Base-by-base conservation (phyloP, 2,797 vertebrate genomes). In the Phrynocephalus vlangalii region DNA sequence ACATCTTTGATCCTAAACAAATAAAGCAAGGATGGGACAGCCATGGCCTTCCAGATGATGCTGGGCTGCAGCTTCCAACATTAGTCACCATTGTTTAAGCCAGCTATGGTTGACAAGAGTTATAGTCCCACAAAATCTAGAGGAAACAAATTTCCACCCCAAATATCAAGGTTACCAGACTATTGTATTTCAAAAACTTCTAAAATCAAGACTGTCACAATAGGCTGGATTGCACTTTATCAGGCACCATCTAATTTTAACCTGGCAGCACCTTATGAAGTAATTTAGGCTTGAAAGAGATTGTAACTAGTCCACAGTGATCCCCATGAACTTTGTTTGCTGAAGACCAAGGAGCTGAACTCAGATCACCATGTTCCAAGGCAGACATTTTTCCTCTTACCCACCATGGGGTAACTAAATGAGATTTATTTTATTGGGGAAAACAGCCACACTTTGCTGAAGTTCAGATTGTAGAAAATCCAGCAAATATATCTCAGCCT, bases 401-500 rank as follows among this genome's bases (percentile, higher is more conserved):
- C 10, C 11, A 76, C 3, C 48, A 52, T 56, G 44, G 52, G 15
- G 20, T 5, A 87, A 70, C 63, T 75, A 77, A 48, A 67, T 28
- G 16, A 22, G 60, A 11, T 16, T 38, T 78, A 15, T 33, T 38
- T 72, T 83, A 52, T 20, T n/a, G 33, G 52, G 50, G 11, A 0
- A 86, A 86, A 86, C 44, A 38, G 75, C 71, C 56, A 48, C 18
- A 79, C 13, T 82, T 10, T 30, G 48, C 8, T 81, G 80, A 85
- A 82, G 66, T 80, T 81, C 72, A 88, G 48, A 67, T 30, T 44
- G 26, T 71, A 20, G 83, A 76, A 84, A 79, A 88, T 48, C 52
- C 76, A 84, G 67, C 82, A 88, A 81, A 28, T 76, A 85, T 48
- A 26, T 44, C 76, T 85, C 87, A 85, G 87, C 83, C 83, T 82